phyloP scores from a whole-genome alignment of 2,113 vertebrate genomes.

The Labeo rohita region DNA sequence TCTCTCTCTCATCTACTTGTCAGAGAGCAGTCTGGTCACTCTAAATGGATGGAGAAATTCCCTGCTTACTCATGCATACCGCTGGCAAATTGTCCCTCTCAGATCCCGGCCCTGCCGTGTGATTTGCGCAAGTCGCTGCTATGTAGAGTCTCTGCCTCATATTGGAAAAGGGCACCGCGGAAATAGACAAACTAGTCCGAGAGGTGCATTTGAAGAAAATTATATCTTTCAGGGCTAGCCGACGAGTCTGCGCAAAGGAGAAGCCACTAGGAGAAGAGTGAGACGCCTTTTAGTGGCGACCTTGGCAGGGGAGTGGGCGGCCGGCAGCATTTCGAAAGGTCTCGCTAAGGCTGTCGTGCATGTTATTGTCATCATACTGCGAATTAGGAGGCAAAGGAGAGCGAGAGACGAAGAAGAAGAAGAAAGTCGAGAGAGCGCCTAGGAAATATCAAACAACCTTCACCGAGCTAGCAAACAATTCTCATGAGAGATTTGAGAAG shows the following conservation, averaged over 20 bases:
- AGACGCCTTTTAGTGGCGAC: slow-evolving; percentile 67
- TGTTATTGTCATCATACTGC: slow-evolving; percentile 63
- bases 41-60: slow-evolving; percentile 76
- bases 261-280: slow-evolving; percentile 59
- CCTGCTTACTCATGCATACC: slow-evolving; percentile 78
- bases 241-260: slow-evolving; percentile 53
- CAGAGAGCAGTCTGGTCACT: slow-evolving; percentile 70
- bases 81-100: slow-evolving; percentile 77
- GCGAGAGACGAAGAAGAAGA: not conserved
- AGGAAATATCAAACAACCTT: slow-evolving; percentile 61
- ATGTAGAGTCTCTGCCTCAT: slow-evolving; percentile 68
- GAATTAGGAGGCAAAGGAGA: slow-evolving; percentile 58
- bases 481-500: slow-evolving; percentile 42
- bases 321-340: slow-evolving; percentile 61
- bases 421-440: slow-evolving; percentile 6
- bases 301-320: slow-evolving; percentile 67
- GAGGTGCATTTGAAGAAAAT: slow-evolving; percentile 76
- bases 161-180: slow-evolving; percentile 71
- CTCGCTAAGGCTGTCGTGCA: slow-evolving; percentile 60
- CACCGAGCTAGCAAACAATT: slow-evolving; percentile 51
- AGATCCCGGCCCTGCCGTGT: slow-evolving; percentile 65
- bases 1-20: slow-evolving; percentile 52
- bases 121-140: slow-evolving; percentile 72
- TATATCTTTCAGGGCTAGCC: slow-evolving; percentile 70
- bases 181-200: slow-evolving; percentile 66